Percentiles rank a stretch among this genome's conserved stretches.
phyloP scores from a whole-genome alignment of 2,113 vertebrate genomes.

The Dipodomys merriami region DNA sequence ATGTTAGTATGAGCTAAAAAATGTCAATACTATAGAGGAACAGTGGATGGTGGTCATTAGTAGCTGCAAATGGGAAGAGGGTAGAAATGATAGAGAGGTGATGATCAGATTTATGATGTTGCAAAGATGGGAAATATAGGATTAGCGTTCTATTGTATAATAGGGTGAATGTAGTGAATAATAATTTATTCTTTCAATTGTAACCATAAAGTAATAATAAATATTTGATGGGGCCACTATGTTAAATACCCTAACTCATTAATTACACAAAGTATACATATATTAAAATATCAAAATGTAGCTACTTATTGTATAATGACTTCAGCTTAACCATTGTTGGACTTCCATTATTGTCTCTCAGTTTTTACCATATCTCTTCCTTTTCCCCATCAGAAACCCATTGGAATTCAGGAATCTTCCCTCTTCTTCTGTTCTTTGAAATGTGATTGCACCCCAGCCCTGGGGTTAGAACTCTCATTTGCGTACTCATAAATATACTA shows the following conservation, averaged over 20 bases:
- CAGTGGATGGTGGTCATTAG: background rate
- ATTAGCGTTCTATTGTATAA: background rate
- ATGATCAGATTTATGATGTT: background rate
- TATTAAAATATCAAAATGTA: background rate
- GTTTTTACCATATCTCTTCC: background rate
- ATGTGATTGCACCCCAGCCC: background rate
- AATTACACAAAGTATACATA: background rate
- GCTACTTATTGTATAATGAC: background rate
- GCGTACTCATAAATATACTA: background rate
- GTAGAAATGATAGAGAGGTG: background rate
- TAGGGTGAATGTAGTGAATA: background rate
- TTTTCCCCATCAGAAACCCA: background rate
- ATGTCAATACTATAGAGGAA: background rate
- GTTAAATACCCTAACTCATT: background rate
- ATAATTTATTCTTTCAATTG: background rate
- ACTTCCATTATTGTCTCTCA: background rate
- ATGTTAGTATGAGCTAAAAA: background rate
- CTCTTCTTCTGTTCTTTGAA: background rate
- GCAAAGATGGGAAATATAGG: background rate
- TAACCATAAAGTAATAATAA: background rate
- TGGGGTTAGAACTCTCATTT: background rate
- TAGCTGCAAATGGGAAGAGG: rapidly evolving
- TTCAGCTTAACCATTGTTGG: no score
- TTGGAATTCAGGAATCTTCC: background rate
- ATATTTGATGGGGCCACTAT: background rate